phyloP scores from a whole-genome alignment of 1,140 invertebrate species.

The Teleogryllus occipitalis region DNA sequence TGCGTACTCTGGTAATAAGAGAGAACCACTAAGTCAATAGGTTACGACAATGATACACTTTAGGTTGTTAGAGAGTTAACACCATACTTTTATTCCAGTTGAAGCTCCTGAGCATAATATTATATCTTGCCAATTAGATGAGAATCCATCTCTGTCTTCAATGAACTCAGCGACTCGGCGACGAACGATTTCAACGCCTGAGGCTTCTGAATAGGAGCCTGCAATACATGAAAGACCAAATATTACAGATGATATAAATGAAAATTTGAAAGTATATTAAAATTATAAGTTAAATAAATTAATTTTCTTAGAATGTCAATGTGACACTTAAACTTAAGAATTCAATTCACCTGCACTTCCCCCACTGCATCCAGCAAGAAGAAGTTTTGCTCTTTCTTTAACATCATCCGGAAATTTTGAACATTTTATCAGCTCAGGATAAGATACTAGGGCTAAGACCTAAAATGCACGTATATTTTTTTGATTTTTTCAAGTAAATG shows the following conservation, averaged over 20 bases:
- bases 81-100: constrained; percentile 69
- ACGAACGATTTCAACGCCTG: constrained; percentile 53
- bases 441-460: constrained; percentile 68
- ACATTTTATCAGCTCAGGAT: constrained; percentile 67
- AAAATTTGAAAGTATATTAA: too few relatives aligned
- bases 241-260: too few relatives aligned
- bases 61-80: too few relatives aligned
- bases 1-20: too few relatives aligned
- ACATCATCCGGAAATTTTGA: constrained; percentile 74
- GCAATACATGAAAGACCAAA: too few relatives aligned
- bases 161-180: constrained; percentile 88
- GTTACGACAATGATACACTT: too few relatives aligned
- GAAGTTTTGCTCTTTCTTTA: constrained; percentile 62
- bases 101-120: constrained; percentile 85
- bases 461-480: constrained; percentile 30
- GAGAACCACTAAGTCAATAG: too few relatives aligned
- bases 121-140: constrained; percentile 68
- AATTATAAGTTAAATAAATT: too few relatives aligned
- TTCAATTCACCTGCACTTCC: constrained; percentile 52
- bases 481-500: too few relatives aligned
- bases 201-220: too few relatives aligned
- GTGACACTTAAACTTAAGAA: too few relatives aligned
- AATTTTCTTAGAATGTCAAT: too few relatives aligned
- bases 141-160: constrained; percentile 68
- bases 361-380: constrained; percentile 77